Evolutionary conservation across 1,140 invertebrate genomes (phyloP), one percentile per base, ranked within the genome.

Genomic region (Prorops nasuta): DNA sequence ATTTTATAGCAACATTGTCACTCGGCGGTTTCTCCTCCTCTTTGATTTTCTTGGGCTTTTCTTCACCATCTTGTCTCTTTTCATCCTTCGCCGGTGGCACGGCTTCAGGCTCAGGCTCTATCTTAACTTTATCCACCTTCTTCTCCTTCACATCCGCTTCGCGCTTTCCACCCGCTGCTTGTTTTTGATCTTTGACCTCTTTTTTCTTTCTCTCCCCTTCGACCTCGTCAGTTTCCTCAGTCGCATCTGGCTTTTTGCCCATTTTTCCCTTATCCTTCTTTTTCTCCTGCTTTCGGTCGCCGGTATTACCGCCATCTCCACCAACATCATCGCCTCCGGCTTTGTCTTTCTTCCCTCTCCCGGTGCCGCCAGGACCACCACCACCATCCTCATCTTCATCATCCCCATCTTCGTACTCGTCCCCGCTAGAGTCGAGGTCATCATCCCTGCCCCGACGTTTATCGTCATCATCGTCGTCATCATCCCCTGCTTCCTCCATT

Each of bases 401-500:
- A 2, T 39, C 14, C 3, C 36, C 42, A 8, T 40, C 44, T 7
- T 44, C 41, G 15, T 3, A 24, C 6, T 44, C 47, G 1, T 46
- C 37, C 1, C 42, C 54, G 10, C 10, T 4, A 28, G 10, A 4
- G 10, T 48, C 44, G 0, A 47, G 21, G 1, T 45, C 42, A 6
- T 50, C 47, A 0, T 35, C 35, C 0, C 49, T 32, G 3, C 22
- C 20, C 4, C 50, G 32, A 8, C 50, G 43, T 21, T 54, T 49
- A 17, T 49, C 47, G 10, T 38, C 49, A 2, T 55, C 34, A 14
- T 60, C 51, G 1, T 51, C 53, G 2, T 54, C 43, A 2, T 46
- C 48, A 2, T 60, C 49, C 7, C 49, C 32, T 16, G 46, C 51
- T 16, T 48, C 56, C 10, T 51, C 59, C 14, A 21, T 34, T 12